Conservation (phyloP, 2,113 vertebrate species). For the Chamaetylas fuelleborni region DNA sequence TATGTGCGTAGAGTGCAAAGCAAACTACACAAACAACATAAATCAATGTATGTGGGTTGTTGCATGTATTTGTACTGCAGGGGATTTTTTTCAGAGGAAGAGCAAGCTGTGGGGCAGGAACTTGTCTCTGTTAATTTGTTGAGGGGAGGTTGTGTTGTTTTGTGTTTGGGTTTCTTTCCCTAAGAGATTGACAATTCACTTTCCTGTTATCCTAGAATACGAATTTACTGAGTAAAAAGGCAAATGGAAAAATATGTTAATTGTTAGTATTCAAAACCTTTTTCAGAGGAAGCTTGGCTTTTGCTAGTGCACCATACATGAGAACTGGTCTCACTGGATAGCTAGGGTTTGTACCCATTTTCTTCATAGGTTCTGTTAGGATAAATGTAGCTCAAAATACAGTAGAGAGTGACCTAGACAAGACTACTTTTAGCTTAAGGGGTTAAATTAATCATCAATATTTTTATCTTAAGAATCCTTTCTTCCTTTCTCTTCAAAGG, state of each 20-base stretch:
- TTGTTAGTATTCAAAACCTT: neutral
- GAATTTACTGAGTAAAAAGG: slow-evolving; percentile 1
- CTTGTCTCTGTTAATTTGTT: neutral
- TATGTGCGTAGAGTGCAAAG: neutral
- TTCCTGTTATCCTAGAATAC: neutral
- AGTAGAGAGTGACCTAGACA: neutral
- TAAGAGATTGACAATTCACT: neutral
- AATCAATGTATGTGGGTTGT: neutral
- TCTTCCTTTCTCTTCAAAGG: slow-evolving; percentile 19
- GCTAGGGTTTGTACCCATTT: neutral
- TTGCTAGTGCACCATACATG: neutral
- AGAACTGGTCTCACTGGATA: neutral
- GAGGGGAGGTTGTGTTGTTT: neutral
- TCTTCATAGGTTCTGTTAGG: neutral
- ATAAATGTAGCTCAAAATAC: neutral
- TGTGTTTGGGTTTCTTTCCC: rapidly evolving
- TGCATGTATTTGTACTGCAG: neutral
- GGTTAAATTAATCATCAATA: neutral
- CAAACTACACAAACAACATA: neutral
- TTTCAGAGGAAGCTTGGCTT: neutral
- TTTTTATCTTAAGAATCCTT: neutral
- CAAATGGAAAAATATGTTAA: neutral
- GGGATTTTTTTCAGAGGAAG: neutral
- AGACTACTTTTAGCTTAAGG: neutral
- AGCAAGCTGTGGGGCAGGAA: neutral